Base-by-base conservation (phyloP, 2,888 invertebrate species). In the Luperina nickerlii region DNA sequence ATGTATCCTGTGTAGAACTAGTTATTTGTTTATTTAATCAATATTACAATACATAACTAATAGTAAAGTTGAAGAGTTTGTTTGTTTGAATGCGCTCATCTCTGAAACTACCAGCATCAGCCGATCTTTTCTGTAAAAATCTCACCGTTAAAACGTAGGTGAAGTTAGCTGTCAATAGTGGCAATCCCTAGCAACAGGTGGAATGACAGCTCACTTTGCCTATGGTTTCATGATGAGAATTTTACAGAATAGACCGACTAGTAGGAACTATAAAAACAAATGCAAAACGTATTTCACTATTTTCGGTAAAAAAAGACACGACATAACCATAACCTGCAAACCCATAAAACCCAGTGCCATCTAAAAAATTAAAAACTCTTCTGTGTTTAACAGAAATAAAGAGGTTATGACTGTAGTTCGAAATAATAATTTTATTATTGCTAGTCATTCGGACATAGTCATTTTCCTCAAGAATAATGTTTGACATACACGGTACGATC, bases 381-480 rank as follows among this genome's bases (percentile, higher is more conserved):
- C 24, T 32, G 8, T 42, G 1, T 73, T 42, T 57, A 45, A 45
- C 18, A 57, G 42, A 76, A 27, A 38, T 62, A 65, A 54, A 45
- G 20, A 32, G 45, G 42, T 66, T 38, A n/a, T 13, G n/a, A n/a
- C n/a, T n/a, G 24, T 57, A 38, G 27, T 42, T 38, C 32, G 6
- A 71, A 45, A 72, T 71, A 63, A 48, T 45, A 18, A 24, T 63
- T 38, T 57, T 60, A 60, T 60, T 38, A 38, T 7, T 76, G 77
- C 83, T 48, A 68, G 67, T 76, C 78, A 68, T 57, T 54, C 7
- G 48, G 54, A 77, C 62, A 38, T 5, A 6, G 0, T 65, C 24
- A 48, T 62, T 83, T 83, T 68, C 77, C 48, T 63, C 54, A 48
- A 83, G 54, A 57, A 42, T 42, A 38, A 74, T 68, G 63, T 83